Evolutionary conservation across 2,888 invertebrate species (phyloP).

Genomic region (Carpatolechia fugitivella): DNA sequence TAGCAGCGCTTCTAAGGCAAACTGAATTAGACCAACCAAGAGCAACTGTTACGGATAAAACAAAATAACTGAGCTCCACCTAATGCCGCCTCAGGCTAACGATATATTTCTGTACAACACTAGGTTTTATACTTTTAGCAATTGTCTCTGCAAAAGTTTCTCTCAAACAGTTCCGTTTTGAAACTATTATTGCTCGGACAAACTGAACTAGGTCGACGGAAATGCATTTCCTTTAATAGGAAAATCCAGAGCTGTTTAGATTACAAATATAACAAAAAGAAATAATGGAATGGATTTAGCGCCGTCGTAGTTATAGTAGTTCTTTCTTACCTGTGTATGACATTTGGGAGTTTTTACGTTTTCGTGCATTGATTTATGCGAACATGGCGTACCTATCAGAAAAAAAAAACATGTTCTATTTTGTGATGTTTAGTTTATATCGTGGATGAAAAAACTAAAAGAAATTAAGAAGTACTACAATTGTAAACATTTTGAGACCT

Average conservation of each 20-base stretch:
- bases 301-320: background rate
- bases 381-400: too few species aligned
- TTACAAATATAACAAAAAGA: background rate
- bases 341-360: too few species aligned
- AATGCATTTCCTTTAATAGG: slow-evolving; percentile 3
- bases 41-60: too few species aligned
- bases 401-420: too few species aligned
- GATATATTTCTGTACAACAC: background rate
- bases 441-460: too few species aligned
- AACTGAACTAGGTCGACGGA: background rate
- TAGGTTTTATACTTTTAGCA: background rate
- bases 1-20: too few species aligned
- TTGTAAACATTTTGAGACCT: background rate
- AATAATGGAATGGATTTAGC: background rate
- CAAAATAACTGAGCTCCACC: background rate
- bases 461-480: too few species aligned
- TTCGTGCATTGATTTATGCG: too few species aligned
- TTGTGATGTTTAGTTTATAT: too few species aligned
- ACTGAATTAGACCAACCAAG: too few species aligned
- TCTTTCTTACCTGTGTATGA: too few species aligned
- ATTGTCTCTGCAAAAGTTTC: background rate
- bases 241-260: background rate
- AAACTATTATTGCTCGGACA: background rate
- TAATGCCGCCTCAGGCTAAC: background rate
- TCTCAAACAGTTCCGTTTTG: background rate